Percentiles rank a stretch among this genome's conserved stretches.
Evolutionary conservation across 1,140 invertebrate species (phyloP).

Genomic region (Eciton burchellii): DNA sequence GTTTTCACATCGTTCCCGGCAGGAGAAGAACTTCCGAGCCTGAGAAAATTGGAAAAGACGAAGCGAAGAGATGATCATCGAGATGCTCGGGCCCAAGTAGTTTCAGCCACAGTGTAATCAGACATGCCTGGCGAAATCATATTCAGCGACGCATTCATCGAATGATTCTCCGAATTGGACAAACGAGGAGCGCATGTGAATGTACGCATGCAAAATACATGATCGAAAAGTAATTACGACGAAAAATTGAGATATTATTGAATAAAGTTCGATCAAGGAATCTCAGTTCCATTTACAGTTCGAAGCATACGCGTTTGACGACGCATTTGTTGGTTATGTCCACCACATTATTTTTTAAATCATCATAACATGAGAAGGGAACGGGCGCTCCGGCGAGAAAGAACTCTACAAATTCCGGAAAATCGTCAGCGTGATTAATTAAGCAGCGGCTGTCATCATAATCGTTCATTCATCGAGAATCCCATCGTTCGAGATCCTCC

Average conservation of each 20-base stretch:
- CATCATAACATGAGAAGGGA: too few relatives aligned
- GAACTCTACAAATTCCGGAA: too few relatives aligned
- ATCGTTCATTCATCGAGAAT: slow-evolving; percentile 33
- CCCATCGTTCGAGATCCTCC: slow-evolving; percentile 30
- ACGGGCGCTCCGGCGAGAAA: too few relatives aligned
- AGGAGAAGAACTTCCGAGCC: slow-evolving; percentile 61
- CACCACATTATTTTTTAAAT: too few relatives aligned
- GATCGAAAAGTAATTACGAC: not conserved
- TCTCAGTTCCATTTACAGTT: too few relatives aligned
- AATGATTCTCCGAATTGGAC: not conserved
- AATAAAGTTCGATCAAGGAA: not conserved
- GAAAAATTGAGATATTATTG: not conserved
- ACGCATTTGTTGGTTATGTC: too few relatives aligned
- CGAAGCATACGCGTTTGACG: too few relatives aligned
- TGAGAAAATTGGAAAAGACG: slow-evolving; percentile 11
- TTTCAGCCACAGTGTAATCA: slow-evolving; percentile 27
- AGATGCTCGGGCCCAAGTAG: slow-evolving; percentile 2
- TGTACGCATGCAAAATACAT: too few relatives aligned
- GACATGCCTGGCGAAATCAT: not conserved
- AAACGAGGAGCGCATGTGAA: not conserved
- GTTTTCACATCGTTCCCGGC: slow-evolving; percentile 45
- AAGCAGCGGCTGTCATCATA: not conserved
- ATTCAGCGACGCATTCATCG: not conserved
- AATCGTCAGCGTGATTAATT: not conserved
- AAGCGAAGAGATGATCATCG: slow-evolving; percentile 58